Base-by-base conservation (phyloP, 35 echinoderm and acorn worm species). In the Stichopus chloronotus region DNA sequence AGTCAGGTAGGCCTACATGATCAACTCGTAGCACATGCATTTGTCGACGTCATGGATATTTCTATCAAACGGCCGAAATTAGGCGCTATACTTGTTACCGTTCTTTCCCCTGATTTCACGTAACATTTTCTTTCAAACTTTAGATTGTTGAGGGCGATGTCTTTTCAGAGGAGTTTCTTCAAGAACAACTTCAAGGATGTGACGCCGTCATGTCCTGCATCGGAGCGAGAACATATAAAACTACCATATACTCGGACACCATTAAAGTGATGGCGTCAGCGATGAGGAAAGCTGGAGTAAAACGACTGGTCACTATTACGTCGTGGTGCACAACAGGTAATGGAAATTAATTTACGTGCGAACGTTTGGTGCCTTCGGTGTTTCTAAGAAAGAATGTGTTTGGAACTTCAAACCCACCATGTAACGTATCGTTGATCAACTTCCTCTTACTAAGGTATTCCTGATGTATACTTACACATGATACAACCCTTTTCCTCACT, bases 321-420 rank as follows among this genome's bases (percentile, higher is more conserved):
- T 94, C 95, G 2, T 96, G 95, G 95, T 90, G 83, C 83, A 90
- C 85, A 10, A 87, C 91, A 89, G 88, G 95, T 96, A 87, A 74
- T 43, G 30, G 30, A 43, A 77, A 77, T 56, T 12, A 23, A 59
- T 11, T 90, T 13, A 60, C 53, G 54, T 52, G 11, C 5, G n/a
- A n/a, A 92, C 25, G 25, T 21, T 13, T 22, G 14, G 21, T 17
- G 17, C 16, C n/a, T n/a, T n/a, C n/a, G n/a, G n/a, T n/a, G n/a
- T n/a, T n/a, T n/a, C n/a, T n/a, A n/a, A 58, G 52, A 7, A 68
- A 52, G 57, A 78, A 8, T 90, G 58, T 90, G 52, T 52, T 54
- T 13, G 57, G 53, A 19, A 19, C 19, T n/a, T n/a, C n/a, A n/a
- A n/a, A n/a, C n/a, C n/a, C n/a, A n/a, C n/a, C n/a, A n/a, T n/a